Conservation (phyloP, 2,113 vertebrate genomes). For the Plecotus auritus region DNA sequence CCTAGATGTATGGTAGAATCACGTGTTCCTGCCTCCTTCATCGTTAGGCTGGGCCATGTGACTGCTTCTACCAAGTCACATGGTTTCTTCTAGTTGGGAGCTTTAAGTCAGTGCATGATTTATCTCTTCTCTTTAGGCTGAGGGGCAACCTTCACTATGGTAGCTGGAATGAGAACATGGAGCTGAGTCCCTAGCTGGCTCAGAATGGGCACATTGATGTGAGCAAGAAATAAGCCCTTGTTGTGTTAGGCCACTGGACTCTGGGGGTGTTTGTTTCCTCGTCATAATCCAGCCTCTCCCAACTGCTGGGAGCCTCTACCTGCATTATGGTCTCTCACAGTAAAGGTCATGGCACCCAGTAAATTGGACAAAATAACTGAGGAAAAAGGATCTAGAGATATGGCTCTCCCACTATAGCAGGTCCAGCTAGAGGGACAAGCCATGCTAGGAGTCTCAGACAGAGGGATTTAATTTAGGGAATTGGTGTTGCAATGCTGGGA, state of each 20-base stretch:
- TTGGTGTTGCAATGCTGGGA: background rate
- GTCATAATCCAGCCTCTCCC: background rate
- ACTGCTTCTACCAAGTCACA: background rate
- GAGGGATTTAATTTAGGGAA: background rate
- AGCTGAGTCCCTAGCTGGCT: background rate
- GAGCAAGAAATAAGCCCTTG: background rate
- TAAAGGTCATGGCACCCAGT: too few species aligned
- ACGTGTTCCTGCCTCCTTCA: background rate
- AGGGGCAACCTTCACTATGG: background rate
- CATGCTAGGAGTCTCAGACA: too few species aligned
- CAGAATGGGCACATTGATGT: background rate
- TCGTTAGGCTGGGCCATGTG: background rate
- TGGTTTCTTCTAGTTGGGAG: background rate
- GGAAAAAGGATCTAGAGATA: too few species aligned
- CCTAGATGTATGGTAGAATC: background rate
- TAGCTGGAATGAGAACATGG: too few species aligned
- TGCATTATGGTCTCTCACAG: too few species aligned
- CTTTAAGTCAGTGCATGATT: background rate
- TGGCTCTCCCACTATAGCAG: too few species aligned
- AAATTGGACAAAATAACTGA: too few species aligned
- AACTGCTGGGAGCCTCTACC: too few species aligned
- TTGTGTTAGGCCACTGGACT: background rate
- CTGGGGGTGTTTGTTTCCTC: background rate
- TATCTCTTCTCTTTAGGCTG: background rate
- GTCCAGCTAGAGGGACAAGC: too few species aligned